phyloP scores from a whole-genome alignment of 2,113 vertebrate genomes.

The Polypterus senegalus region DNA sequence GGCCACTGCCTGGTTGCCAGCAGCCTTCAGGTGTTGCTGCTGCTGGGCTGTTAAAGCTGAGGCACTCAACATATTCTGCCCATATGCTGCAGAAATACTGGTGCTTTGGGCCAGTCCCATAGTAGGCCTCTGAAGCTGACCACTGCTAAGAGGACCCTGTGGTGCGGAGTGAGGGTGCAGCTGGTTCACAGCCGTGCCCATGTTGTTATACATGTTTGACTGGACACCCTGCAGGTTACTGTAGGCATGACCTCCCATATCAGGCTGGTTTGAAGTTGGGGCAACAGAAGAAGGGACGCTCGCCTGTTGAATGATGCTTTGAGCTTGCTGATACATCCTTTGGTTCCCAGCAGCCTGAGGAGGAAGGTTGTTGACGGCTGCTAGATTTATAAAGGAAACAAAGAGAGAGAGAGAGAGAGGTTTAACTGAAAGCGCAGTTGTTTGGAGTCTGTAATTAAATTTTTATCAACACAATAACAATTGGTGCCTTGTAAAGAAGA shows the following conservation, averaged over 20 bases:
- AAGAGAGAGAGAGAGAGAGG: constrained; percentile 12
- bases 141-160: constrained; percentile 37
- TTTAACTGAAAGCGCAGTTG: too few relatives aligned
- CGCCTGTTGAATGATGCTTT: constrained; percentile 66
- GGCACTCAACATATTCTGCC: constrained; percentile 64
- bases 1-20: constrained; percentile 58
- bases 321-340: constrained; percentile 74
- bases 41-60: constrained; percentile 53
- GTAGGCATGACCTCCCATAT: constrained; percentile 65
- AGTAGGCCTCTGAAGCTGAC: constrained; percentile 58
- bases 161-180: constrained; percentile 46
- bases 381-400: constrained; percentile 67
- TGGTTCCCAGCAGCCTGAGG: constrained; percentile 58
- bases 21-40: constrained; percentile 61
- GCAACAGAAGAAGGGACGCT: constrained; percentile 50
- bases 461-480: too few relatives aligned
- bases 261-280: constrained; percentile 54
- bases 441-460: too few relatives aligned
- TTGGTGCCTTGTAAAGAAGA: too few relatives aligned
- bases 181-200: constrained; percentile 51
- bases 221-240: constrained; percentile 60
- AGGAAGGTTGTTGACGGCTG: constrained; percentile 60
- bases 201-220: constrained; percentile 61
- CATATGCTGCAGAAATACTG: constrained; percentile 52
- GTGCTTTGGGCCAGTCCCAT: constrained; percentile 35